Conservation (phyloP, 2,888 invertebrate genomes). For the Clusia tigrina region DNA sequence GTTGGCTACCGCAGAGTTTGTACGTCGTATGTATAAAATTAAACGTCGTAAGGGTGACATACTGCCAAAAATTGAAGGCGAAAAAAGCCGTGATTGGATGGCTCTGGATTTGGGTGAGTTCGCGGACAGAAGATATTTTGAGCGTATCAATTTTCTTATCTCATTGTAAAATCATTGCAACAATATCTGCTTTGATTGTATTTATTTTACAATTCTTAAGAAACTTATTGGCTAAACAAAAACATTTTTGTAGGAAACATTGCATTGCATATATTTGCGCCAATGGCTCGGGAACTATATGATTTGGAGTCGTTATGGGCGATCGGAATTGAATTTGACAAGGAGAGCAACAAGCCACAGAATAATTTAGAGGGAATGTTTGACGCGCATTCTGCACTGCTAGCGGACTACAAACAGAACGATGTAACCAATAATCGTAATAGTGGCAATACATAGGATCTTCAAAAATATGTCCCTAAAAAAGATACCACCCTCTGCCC, state of each 20-base stretch:
- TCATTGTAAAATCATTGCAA: neutral
- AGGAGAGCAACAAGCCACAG: conserved; percentile 69
- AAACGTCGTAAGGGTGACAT: conserved; percentile 72
- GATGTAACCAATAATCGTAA: too few species aligned
- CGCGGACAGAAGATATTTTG: neutral
- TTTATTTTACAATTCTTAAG: too few species aligned
- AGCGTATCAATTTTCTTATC: neutral
- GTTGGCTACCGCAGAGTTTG: conserved; percentile 76
- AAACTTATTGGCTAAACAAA: conserved; percentile 2
- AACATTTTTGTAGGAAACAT: conserved; percentile 78
- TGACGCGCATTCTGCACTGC: conserved; percentile 72
- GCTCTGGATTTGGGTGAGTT: conserved; percentile 86
- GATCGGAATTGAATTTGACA: conserved; percentile 83
- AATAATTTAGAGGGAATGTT: conserved; percentile 72
- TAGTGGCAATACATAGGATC: too few species aligned
- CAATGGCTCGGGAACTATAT: conserved; percentile 74
- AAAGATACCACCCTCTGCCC: too few species aligned
- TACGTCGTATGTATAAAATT: conserved; percentile 78
- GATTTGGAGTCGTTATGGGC: conserved; percentile 94
- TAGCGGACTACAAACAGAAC: conserved; percentile 43
- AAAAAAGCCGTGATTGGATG: conserved; percentile 81
- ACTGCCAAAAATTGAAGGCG: conserved; percentile 81
- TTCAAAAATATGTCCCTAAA: too few species aligned
- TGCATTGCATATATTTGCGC: conserved; percentile 85
- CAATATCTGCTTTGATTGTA: conserved; percentile 5